Evolutionary conservation across 2,888 invertebrate genomes (phyloP), one percentile per base, ranked within the genome.

Genomic region (Caenorhabditis sulstoni): DNA sequence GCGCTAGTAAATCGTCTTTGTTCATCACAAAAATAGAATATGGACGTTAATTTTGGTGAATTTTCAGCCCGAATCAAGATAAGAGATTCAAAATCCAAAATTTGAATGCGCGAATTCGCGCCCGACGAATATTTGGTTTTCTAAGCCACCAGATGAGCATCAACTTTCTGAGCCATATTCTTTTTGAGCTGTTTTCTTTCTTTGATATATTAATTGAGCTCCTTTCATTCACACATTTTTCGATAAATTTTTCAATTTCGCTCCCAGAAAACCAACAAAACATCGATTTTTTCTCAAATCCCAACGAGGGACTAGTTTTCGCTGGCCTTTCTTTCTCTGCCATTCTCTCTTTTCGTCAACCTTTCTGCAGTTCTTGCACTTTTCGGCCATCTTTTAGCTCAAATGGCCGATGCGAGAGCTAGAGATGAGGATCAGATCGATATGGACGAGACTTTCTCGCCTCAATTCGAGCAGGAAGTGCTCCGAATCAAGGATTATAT

Each of bases 1-100:
- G 81, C 35, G 83, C 82, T 0, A 79, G 52, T n/a, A 84, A 39
- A 52, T 85, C 85, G 59, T 84, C 85, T 37, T 77, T 75, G 4
- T 81, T 78, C 59, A 71, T 81, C 55, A 70, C 61, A 45, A 49
- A 45, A 39, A 37, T 70, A 7, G 39, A 11, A 7, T n/a, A 18
- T 11, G 41, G 14, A 14, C 35, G 18, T 70, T 49, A 20, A 49
- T 62, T 55, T 47, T 49, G 22, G 22, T n/a, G n/a, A 9, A 22
- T 22, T 20, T 22, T 11, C 22, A 11, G 22, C 29, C 29, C 29
- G 12, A 49, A 49, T 8, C 9, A 39, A 20, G 39, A 14, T 35
- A 39, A 2, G 12, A 29, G 37, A 14, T 14, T 47, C 18, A 70
- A 49, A 49, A 62, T 45, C 14, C n/a, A 29, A 37, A 47, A 22